phyloP scores from a whole-genome alignment of 2,888 invertebrate genomes.

The Orgyia antiqua region DNA sequence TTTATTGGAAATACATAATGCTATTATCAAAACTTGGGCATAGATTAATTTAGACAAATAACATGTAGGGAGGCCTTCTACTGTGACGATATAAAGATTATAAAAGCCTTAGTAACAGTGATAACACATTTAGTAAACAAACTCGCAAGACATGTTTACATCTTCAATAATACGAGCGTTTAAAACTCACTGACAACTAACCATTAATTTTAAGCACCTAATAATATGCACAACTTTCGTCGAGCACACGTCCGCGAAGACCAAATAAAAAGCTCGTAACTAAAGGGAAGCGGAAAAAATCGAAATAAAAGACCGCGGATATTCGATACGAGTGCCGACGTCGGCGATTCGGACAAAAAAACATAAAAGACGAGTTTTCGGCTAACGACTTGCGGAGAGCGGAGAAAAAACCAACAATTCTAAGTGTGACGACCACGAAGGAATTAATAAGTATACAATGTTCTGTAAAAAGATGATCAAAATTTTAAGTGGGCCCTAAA shows the following conservation, averaged over 20 bases:
- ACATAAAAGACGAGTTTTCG: slow-evolving; percentile 28
- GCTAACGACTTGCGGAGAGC: slow-evolving; percentile 40
- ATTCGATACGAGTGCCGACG: slow-evolving; percentile 27
- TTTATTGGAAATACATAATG: no score
- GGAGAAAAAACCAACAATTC: slow-evolving; percentile 48
- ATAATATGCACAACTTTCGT: slow-evolving; percentile 8
- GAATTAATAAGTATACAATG: slow-evolving; percentile 49
- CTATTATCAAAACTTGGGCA: no score
- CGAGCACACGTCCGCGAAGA: slow-evolving; percentile 8
- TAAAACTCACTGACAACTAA: slow-evolving; percentile 9
- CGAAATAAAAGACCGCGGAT: slow-evolving; percentile 18
- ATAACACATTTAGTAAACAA: no score
- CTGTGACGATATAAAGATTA: no score
- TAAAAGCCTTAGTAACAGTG: no score
- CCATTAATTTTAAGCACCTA: slow-evolving; percentile 13
- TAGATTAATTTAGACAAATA: no score
- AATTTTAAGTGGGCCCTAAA: no score
- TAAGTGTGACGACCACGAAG: slow-evolving; percentile 43
- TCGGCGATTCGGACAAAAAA: slow-evolving; percentile 23
- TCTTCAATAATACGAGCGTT: no score
- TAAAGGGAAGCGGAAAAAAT: slow-evolving; percentile 16
- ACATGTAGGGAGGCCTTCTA: no score
- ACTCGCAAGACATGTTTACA: no score
- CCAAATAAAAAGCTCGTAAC: slow-evolving; percentile 17
- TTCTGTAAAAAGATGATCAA: slow-evolving; percentile 40